phyloP scores from a whole-genome alignment of 1,140 invertebrate genomes.

The Saccostrea cuccullata region DNA sequence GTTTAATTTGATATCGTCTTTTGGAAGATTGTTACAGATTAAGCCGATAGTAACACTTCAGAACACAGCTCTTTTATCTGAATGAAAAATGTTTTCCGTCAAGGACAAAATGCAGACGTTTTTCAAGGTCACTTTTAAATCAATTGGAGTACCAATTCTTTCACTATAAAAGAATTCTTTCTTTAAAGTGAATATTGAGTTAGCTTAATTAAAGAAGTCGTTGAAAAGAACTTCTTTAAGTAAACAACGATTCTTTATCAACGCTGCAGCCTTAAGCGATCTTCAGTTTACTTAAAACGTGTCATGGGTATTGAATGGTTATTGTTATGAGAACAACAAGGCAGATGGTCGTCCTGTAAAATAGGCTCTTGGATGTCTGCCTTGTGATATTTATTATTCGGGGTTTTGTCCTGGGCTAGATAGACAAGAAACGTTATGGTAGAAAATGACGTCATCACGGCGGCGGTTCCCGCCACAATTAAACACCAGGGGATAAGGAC shows the following conservation, averaged over 20 bases:
- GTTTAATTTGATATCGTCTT: too few relatives aligned
- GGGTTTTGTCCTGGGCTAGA: constrained; percentile 20
- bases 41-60: too few relatives aligned
- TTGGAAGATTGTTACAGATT: too few relatives aligned
- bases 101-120: constrained; percentile 14
- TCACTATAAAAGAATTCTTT: background rate
- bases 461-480: background rate
- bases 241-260: background rate
- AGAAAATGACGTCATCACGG: background rate
- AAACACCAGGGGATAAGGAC: background rate
- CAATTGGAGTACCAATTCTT: background rate
- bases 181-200: background rate
- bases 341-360: background rate
- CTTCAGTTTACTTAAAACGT: background rate
- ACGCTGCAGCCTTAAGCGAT: background rate
- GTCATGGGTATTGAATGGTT: constrained; percentile 15
- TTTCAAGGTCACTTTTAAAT: background rate
- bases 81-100: background rate
- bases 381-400: background rate
- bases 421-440: constrained; percentile 13
- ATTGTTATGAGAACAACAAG: constrained; percentile 10
- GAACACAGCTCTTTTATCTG: too few relatives aligned
- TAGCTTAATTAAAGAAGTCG: background rate
- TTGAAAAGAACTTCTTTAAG: background rate
- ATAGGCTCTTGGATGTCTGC: background rate